A percentile compares a stretch with the other conserved stretches of the same genome.
Conservation (phyloP, 2,888 invertebrate species). For the Heteromurus nitidus region DNA sequence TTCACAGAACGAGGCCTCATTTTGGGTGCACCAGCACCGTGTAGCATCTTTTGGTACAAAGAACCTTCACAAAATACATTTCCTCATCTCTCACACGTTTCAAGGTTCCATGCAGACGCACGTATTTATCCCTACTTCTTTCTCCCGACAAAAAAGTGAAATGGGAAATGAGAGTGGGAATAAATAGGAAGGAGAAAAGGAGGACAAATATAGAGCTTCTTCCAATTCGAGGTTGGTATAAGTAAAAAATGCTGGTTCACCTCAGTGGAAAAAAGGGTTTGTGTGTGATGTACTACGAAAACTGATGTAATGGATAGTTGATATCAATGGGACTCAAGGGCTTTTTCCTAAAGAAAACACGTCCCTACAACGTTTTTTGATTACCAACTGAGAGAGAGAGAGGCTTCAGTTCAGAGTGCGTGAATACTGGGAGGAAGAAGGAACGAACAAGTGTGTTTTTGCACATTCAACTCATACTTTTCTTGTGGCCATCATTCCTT, state of each 20-base stretch:
- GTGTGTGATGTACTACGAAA: constrained; percentile 1
- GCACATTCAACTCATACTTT: background rate
- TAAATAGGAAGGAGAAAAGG: constrained; percentile 1
- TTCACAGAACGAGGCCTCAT: too few relatives aligned
- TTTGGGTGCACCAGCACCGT: too few relatives aligned
- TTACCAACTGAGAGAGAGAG: too few relatives aligned
- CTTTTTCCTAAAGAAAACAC: background rate
- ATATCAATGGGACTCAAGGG: constrained; percentile 29
- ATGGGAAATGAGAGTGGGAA: background rate
- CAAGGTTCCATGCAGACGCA: constrained; percentile 39
- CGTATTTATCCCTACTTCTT: constrained; percentile 2
- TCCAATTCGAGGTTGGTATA: background rate
- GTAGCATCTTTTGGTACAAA: too few relatives aligned
- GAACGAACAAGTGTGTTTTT: too few relatives aligned
- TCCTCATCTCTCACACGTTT: constrained; percentile 34
- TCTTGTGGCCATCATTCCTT: constrained; percentile 7
- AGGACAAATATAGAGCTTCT: background rate
- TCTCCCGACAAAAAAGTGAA: background rate
- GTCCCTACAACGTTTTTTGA: too few relatives aligned
- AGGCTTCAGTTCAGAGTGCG: too few relatives aligned
- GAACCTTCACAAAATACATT: background rate
- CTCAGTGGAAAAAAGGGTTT: background rate
- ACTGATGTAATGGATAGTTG: constrained; percentile 37
- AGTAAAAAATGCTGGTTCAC: background rate
- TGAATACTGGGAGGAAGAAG: too few relatives aligned